phyloP scores from a whole-genome alignment of 2,113 vertebrate species.

The Amphilophus citrinellus region DNA sequence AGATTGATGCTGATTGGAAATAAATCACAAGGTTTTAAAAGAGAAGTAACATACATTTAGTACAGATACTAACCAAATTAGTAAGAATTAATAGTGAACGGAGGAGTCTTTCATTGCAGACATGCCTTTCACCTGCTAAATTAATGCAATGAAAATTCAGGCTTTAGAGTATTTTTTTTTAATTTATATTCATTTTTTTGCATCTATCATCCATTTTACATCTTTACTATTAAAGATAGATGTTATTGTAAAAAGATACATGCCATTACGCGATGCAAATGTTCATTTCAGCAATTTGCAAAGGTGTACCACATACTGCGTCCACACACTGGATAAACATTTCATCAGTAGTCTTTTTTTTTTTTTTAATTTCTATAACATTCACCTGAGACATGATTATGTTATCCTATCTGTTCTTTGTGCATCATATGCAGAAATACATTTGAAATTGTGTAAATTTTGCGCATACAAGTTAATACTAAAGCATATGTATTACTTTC shows the following conservation, averaged over 20 bases:
- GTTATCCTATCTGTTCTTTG: neutral
- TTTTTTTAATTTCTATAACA: neutral
- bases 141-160: neutral
- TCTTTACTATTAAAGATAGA: neutral
- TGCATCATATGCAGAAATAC: neutral
- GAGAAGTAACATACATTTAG: fast-evolving
- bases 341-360: neutral
- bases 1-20: neutral
- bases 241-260: neutral
- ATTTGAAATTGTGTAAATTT: neutral
- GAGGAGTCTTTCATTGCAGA: neutral
- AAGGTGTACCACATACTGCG: neutral
- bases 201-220: neutral
- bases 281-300: neutral
- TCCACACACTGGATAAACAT: neutral
- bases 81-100: neutral
- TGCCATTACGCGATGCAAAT: neutral
- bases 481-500: neutral
- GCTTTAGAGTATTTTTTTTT: neutral
- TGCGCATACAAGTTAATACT: neutral
- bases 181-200: no score
- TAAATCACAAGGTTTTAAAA: neutral
- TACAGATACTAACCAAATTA: neutral
- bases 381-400: neutral
- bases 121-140: neutral